phyloP scores from a whole-genome alignment of 2,888 invertebrate genomes.

The Scelioninae gen. 1 region DNA sequence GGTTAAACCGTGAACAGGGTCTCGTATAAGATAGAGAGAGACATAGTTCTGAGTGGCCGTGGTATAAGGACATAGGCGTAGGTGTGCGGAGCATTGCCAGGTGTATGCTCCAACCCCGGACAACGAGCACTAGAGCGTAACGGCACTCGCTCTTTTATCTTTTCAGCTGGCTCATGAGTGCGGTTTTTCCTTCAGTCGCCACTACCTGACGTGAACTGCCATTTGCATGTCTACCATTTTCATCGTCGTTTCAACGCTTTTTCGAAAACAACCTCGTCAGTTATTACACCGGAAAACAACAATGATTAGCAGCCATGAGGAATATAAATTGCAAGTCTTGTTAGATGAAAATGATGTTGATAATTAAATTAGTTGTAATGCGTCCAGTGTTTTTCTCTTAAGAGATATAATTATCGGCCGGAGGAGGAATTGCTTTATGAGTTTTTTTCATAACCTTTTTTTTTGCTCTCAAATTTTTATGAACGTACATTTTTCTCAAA shows the following conservation, averaged over 20 bases:
- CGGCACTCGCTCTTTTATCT: constrained; percentile 67
- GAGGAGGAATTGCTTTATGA: constrained; percentile 33
- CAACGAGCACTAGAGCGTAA: constrained; percentile 63
- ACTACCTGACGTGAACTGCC: constrained; percentile 53
- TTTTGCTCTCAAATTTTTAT: constrained; percentile 9
- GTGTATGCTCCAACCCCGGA: constrained; percentile 62
- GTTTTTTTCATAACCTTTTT: constrained; percentile 1
- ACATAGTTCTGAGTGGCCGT: too few relatives aligned
- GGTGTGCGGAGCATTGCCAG: constrained; percentile 57
- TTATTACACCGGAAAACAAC: constrained; percentile 58
- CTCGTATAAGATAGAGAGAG: constrained; percentile 22
- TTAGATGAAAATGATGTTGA: constrained; percentile 53
- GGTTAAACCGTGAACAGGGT: background rate
- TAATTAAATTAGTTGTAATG: constrained; percentile 64
- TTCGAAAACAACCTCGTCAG: constrained; percentile 31
- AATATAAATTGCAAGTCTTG: constrained; percentile 48
- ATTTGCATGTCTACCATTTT: constrained; percentile 62
- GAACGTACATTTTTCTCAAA: background rate
- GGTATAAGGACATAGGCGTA: constrained; percentile 19
- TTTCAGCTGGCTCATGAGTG: constrained; percentile 51
- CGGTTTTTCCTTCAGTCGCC: constrained; percentile 56
- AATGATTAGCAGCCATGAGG: constrained; percentile 47
- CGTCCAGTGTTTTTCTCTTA: constrained; percentile 31
- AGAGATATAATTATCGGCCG: constrained; percentile 34
- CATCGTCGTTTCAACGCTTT: constrained; percentile 62